Percentiles rank a stretch among this genome's conserved stretches.
Conservation (phyloP, 2,888 invertebrate genomes). For the Tetragnatha montana region DNA sequence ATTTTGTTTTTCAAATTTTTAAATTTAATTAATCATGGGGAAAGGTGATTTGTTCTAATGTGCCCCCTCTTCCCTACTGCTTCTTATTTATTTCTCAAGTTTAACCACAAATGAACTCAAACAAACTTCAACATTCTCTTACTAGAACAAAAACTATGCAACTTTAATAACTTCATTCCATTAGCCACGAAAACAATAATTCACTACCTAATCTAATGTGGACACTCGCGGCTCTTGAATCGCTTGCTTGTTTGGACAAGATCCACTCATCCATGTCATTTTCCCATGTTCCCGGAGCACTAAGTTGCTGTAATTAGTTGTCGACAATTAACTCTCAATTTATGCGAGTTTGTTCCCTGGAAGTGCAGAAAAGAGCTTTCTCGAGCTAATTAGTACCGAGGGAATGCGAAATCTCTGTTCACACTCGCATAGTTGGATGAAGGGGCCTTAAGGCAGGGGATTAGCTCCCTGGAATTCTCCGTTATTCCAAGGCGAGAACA, state of each 20-base stretch:
- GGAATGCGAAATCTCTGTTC: conserved; percentile 13
- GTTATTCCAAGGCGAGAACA: no score
- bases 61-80: no score
- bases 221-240: background rate
- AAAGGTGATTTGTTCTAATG: no score
- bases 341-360: conserved; percentile 1
- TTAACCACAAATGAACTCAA: no score
- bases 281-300: background rate
- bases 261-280: background rate
- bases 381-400: background rate
- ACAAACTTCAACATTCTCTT: no score
- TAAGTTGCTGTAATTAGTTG: background rate
- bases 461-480: no score
- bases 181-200: background rate
- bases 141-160: no score
- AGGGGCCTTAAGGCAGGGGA: background rate
- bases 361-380: conserved; percentile 19
- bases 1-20: no score
- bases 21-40: no score
- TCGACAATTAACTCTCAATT: conserved; percentile 8
- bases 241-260: background rate
- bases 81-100: no score
- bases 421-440: conserved; percentile 5
- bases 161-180: background rate
- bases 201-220: background rate